Base-by-base conservation (phyloP, 2,797 vertebrate species). In the Pseudocheirus occidentalis region DNA sequence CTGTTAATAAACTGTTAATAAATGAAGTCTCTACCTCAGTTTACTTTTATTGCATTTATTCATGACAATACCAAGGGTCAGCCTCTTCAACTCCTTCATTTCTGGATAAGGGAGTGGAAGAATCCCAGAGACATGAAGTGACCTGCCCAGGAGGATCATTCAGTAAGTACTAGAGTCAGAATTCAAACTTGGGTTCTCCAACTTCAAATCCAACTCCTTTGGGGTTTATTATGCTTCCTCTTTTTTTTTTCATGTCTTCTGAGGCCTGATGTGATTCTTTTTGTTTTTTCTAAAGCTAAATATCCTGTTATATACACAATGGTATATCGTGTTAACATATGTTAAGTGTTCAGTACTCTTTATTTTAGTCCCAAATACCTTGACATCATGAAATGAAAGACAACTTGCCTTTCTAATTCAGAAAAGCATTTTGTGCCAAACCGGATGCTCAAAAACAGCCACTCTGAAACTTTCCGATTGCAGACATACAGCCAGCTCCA, bases 381-480 rank as follows among this genome's bases (percentile, higher is more conserved):
- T 87, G 73, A 46, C 40, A 87, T 46, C 40, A n/a, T 93, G 91
- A 91, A 97, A 95, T 96, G 92, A 96, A 58, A 94, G 94, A 92
- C 46, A 59, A 55, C 50, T 10, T 18, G 9, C 87, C 27, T 90
- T 57, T 73, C 57, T 52, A 93, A 94, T 94, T 96, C 93, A 95
- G 90, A 53, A 95, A 91, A 27, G 50, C 57, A 93, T 54, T 94
- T 55, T 96, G 40, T 96, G 94, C 95, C 97, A 97, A 95, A 96
- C 90, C 31, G 53, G 91, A 92, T 95, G 53, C 94, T 97, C 93
- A 95, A 94, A 95, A 91, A 50, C 62, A 90, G 7, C 94, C 81
- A 13, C 94, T 96, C 92, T 97, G 92, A 96, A 98, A 92, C 58
- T 92, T 94, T 94, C 52, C 96, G 97, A 95, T 96, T 97, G 91